phyloP scores from a whole-genome alignment of 1,140 invertebrate genomes.

The Sarcophaga bullata region DNA sequence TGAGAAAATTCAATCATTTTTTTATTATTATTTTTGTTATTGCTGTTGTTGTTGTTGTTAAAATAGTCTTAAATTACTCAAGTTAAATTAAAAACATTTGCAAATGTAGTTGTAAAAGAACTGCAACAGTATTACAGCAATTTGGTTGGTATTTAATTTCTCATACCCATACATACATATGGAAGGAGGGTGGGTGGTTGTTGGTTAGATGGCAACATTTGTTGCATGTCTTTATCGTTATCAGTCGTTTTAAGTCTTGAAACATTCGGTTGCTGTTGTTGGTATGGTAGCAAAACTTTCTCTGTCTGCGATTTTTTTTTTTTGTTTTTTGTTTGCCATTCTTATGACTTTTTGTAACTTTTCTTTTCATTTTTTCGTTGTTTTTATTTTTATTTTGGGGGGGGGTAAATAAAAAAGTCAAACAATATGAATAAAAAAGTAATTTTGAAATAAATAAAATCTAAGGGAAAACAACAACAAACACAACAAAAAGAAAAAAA shows the following conservation, averaged over 20 bases:
- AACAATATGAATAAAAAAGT: not conserved
- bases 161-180: not conserved
- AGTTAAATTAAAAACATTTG: too few relatives aligned
- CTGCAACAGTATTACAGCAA: not conserved
- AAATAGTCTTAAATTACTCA: too few relatives aligned
- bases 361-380: not conserved
- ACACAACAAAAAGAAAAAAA: not conserved
- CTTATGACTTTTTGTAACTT: constrained; percentile 4
- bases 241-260: too few relatives aligned
- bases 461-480: too few relatives aligned
- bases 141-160: constrained; percentile 12
- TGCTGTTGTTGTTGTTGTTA: too few relatives aligned
- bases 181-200: not conserved
- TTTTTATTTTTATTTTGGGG: not conserved
- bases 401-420: too few relatives aligned
- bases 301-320: not conserved
- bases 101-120: not conserved
- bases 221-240: not conserved
- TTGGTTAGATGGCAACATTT: not conserved
- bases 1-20: too few relatives aligned
- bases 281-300: not conserved
- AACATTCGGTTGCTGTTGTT: too few relatives aligned
- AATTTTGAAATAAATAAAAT: constrained; percentile 5
- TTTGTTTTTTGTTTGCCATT: not conserved
- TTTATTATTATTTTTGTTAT: too few relatives aligned